phyloP scores from a whole-genome alignment of 2,113 vertebrate genomes.

The Pampusana beccarii region DNA sequence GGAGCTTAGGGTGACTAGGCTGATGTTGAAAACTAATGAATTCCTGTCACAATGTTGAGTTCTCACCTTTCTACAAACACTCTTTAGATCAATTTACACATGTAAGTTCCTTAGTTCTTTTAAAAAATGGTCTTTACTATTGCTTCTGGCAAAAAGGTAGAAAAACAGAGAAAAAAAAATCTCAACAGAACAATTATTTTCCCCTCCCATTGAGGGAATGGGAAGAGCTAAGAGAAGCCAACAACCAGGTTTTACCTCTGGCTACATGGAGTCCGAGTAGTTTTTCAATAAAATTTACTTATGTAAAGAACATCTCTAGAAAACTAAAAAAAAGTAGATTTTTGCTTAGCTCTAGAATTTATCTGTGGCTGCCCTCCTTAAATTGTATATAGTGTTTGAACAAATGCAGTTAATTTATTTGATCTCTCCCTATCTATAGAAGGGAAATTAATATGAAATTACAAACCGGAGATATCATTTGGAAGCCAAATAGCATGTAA shows the following conservation, averaged over 20 bases:
- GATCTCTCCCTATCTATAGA: neutral
- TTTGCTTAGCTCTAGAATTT: neutral
- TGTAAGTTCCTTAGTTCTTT: neutral
- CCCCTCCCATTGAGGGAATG: neutral
- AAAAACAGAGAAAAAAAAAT: neutral
- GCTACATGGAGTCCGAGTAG: neutral
- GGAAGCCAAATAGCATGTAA: neutral
- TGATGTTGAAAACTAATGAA: neutral
- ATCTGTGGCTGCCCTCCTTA: neutral
- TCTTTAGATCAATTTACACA: neutral
- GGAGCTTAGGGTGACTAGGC: neutral
- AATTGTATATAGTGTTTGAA: neutral
- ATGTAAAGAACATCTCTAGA: neutral
- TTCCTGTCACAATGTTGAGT: neutral
- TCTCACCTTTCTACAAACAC: neutral
- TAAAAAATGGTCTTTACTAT: neutral
- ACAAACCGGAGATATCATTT: neutral
- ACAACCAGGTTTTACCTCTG: neutral
- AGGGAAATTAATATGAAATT: neutral
- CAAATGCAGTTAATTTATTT: neutral
- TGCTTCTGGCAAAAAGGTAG: neutral
- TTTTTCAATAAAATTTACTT: neutral
- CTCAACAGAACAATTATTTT: neutral
- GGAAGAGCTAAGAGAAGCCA: neutral
- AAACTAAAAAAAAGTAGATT: neutral